These are phyloP conservation scores for Podiceps cristatus DNA, from an alignment of 2,113 vertebrate species.

Conservation along the genomic window DNA sequence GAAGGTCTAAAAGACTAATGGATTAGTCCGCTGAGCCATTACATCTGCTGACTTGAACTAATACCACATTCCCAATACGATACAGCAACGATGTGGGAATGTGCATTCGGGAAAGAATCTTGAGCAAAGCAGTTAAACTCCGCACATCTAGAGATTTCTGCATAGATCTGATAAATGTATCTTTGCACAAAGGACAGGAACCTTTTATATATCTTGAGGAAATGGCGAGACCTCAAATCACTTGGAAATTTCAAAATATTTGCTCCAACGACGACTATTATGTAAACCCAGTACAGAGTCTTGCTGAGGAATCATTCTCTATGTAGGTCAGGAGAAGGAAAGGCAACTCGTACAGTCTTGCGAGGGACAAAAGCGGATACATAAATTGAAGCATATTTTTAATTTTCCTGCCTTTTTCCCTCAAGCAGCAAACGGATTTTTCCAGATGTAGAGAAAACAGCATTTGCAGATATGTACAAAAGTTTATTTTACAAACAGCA, in stretches of 20 bases:
- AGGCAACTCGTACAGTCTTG: background rate
- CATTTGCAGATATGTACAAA: constrained; percentile 70
- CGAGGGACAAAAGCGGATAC: background rate
- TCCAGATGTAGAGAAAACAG: constrained; percentile 53
- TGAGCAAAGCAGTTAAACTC: background rate
- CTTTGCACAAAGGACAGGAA: background rate
- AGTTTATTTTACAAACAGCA: constrained; percentile 72
- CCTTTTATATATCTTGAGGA: background rate
- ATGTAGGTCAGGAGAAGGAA: constrained; percentile 13
- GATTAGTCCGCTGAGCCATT: background rate
- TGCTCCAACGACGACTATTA: background rate
- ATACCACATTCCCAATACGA: accelerated
- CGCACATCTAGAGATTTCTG: accelerated
- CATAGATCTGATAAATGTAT: background rate
- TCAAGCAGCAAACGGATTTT: background rate
- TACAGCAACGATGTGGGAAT: accelerated
- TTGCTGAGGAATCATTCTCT: background rate
- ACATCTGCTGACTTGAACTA: background rate
- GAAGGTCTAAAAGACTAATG: background rate
- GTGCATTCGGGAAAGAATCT: background rate
- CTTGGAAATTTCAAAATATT: constrained; percentile 20
- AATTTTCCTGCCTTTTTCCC: constrained; percentile 29
- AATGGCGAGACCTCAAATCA: background rate
- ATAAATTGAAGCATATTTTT: constrained; percentile 17
- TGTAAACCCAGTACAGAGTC: background rate